A percentile compares a stretch with the other conserved stretches of the same genome.
Conservation (phyloP, 1,140 invertebrate genomes). For the Bombus balteatus region DNA sequence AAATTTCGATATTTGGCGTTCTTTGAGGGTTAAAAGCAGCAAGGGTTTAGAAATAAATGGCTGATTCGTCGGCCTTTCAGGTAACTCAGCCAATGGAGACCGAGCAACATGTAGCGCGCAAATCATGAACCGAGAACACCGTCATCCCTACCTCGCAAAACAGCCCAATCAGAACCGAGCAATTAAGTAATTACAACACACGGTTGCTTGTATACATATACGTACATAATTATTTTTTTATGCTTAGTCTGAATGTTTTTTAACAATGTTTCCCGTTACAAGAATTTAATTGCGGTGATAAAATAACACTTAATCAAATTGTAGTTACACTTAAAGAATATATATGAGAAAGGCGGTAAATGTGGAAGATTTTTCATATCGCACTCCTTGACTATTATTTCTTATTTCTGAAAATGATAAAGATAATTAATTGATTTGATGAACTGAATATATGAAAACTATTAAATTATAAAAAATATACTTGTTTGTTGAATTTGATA, state of each 20-base stretch:
- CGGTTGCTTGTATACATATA: not conserved
- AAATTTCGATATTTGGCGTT: slow-evolving; percentile 46
- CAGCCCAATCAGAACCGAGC: slow-evolving; percentile 59
- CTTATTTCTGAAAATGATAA: not conserved
- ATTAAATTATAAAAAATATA: no score
- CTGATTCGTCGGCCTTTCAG: slow-evolving; percentile 54
- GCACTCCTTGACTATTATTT: not conserved
- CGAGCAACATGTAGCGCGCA: slow-evolving; percentile 35
- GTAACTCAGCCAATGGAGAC: slow-evolving; percentile 53
- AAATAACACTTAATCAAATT: not conserved
- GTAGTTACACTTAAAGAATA: not conserved
- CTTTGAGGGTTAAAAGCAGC: slow-evolving; percentile 34
- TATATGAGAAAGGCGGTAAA: not conserved
- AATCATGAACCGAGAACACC: slow-evolving; percentile 52
- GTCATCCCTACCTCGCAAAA: slow-evolving; percentile 5
- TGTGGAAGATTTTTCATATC: not conserved
- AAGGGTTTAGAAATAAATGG: slow-evolving; percentile 50
- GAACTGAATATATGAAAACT: no score
- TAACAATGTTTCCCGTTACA: not conserved
- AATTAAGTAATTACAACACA: slow-evolving; percentile 64
- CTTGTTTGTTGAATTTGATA: no score
- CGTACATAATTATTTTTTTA: not conserved
- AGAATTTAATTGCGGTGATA: not conserved
- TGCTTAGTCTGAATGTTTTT: not conserved
- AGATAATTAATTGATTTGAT: no score